Evolutionary conservation across 2,797 vertebrate species (phyloP).

Genomic region (Orientallactaga sibirica): DNA sequence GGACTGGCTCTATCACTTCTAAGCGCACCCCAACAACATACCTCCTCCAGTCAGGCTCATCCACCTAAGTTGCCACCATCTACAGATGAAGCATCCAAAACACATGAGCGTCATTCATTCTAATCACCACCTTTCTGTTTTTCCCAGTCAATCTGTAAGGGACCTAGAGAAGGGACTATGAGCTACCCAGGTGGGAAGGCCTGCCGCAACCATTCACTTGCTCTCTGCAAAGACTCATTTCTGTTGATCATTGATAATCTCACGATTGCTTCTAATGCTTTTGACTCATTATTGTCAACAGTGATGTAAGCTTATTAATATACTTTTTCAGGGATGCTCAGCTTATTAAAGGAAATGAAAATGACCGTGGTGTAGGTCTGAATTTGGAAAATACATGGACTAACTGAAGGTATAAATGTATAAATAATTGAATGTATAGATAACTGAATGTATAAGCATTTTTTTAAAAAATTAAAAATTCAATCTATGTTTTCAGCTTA

Average conservation of each 20-base stretch:
- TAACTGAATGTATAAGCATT: not conserved
- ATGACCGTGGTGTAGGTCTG: not conserved
- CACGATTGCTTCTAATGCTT: not conserved
- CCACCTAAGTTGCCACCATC: too few relatives aligned
- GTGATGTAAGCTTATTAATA: slow-evolving; percentile 48
- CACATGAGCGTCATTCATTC: too few relatives aligned
- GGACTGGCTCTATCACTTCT: too few relatives aligned
- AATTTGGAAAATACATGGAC: not conserved
- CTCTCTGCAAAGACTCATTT: slow-evolving; percentile 27
- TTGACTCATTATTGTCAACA: slow-evolving; percentile 48
- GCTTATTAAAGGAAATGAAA: slow-evolving; percentile 37
- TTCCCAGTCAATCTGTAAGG: not conserved
- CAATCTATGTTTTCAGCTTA: not conserved
- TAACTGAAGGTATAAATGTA: not conserved
- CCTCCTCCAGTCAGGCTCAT: too few relatives aligned
- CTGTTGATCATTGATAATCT: slow-evolving; percentile 56
- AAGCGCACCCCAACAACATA: too few relatives aligned
- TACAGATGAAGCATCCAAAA: too few relatives aligned
- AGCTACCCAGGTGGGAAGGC: not conserved
- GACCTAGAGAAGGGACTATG: not conserved
- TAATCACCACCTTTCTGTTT: not conserved
- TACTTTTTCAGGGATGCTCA: not conserved
- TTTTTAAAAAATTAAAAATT: not conserved
- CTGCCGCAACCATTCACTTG: not conserved
- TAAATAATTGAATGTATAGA: too few relatives aligned